Conservation (phyloP, 1,140 invertebrate genomes). For the Eulimnadia texana region DNA sequence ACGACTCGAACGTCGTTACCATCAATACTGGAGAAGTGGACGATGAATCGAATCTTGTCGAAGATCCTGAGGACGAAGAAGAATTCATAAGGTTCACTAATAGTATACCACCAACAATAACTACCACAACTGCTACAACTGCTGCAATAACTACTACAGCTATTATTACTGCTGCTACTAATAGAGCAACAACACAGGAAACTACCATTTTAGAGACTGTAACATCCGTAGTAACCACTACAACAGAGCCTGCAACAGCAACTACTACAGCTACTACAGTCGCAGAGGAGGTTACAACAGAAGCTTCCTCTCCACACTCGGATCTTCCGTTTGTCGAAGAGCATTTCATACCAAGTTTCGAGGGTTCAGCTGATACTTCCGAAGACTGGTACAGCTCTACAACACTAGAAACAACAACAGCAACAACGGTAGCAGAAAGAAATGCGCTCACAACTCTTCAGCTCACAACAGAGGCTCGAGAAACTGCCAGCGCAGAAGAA, state of each 20-base stretch:
- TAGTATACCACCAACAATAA: neutral
- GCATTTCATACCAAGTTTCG: neutral
- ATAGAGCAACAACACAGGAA: neutral
- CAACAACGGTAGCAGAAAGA: too few relatives aligned
- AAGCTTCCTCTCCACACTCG: neutral
- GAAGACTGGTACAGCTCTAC: too few relatives aligned
- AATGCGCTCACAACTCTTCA: too few relatives aligned
- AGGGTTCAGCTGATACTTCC: neutral
- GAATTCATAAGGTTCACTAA: neutral
- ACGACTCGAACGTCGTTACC: constrained; percentile 10
- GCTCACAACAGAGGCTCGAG: too few relatives aligned
- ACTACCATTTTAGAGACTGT: neutral
- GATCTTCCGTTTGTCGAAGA: neutral
- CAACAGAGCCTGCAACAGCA: neutral
- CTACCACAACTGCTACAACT: neutral
- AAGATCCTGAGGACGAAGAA: constrained; percentile 4
- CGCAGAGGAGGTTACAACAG: neutral
- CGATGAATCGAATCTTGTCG: neutral
- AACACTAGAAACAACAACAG: too few relatives aligned
- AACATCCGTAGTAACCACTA: neutral
- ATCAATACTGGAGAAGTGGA: constrained; percentile 9
- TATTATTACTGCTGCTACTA: neutral
- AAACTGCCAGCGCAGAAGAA: too few relatives aligned
- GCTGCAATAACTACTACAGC: neutral
- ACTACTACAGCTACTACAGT: neutral